Conservation (phyloP, 2,797 vertebrate species). For the Kryptopterus vitreolus region DNA sequence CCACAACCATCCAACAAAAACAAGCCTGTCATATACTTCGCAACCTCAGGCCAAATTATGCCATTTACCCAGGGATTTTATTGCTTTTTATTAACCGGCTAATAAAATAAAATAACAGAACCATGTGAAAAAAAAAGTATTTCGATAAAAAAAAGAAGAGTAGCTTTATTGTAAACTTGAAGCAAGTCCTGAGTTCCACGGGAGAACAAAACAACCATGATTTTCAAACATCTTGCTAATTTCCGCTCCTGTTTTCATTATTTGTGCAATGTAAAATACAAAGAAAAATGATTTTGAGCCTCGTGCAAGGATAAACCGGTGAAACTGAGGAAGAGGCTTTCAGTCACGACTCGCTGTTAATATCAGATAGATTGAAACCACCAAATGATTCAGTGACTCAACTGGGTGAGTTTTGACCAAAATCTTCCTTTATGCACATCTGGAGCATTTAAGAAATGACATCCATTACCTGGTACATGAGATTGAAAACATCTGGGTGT, state of each 20-base stretch:
- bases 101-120: not conserved
- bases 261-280: not conserved
- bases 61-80: not conserved
- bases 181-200: no score
- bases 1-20: not conserved
- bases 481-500: not conserved
- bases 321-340: not conserved
- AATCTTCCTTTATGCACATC: not conserved
- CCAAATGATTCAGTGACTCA: not conserved
- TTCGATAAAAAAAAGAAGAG: not conserved
- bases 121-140: not conserved
- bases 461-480: not conserved
- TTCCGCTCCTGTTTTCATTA: not conserved
- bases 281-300: not conserved
- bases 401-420: not conserved
- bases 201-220: not conserved
- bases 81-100: not conserved
- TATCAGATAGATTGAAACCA: not conserved
- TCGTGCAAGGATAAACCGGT: not conserved
- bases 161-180: not conserved
- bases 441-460: not conserved
- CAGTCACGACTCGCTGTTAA: not conserved
- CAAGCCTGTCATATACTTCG: not conserved
- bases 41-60: not conserved
- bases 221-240: not conserved